Conservation (phyloP, 35 echinoderm and acorn worm genomes). For the Eucidaris tribuloides region DNA sequence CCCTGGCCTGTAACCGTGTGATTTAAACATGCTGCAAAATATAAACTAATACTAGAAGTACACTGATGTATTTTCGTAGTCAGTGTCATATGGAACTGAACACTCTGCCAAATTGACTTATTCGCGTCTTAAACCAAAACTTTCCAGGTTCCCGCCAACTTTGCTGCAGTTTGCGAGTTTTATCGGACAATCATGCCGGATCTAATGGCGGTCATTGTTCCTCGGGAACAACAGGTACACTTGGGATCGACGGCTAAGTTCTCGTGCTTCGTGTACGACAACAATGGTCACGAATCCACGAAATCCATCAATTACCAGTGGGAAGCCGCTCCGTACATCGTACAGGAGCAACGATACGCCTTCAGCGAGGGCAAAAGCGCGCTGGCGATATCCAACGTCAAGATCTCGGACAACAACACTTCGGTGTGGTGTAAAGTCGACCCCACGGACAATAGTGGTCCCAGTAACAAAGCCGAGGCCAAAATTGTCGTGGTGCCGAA, state of each 20-base stretch:
- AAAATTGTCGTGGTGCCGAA: not conserved
- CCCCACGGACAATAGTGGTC: not conserved
- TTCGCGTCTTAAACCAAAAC: too few relatives aligned
- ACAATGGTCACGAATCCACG: constrained; percentile 2
- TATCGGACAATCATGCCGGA: too few relatives aligned
- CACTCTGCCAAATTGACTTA: too few relatives aligned
- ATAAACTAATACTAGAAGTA: too few relatives aligned
- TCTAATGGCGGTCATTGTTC: not conserved
- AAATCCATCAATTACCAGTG: not conserved
- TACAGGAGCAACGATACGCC: constrained; percentile 13
- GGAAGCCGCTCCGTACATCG: constrained; percentile 18
- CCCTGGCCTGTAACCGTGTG: too few relatives aligned
- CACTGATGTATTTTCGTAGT: too few relatives aligned
- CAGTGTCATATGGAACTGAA: too few relatives aligned
- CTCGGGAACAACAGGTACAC: not conserved
- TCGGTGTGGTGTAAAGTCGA: constrained; percentile 7
- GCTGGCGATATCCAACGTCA: not conserved
- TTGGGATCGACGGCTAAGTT: not conserved
- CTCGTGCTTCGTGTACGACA: constrained; percentile 5
- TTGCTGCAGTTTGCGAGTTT: too few relatives aligned
- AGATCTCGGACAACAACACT: constrained; percentile 24
- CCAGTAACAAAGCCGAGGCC: constrained; percentile 9
- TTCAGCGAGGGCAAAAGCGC: constrained; percentile 15
- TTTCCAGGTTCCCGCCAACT: too few relatives aligned
- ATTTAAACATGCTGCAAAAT: too few relatives aligned